Base-by-base conservation (phyloP, 1,140 invertebrate genomes). In the Heliconius hermathena region DNA sequence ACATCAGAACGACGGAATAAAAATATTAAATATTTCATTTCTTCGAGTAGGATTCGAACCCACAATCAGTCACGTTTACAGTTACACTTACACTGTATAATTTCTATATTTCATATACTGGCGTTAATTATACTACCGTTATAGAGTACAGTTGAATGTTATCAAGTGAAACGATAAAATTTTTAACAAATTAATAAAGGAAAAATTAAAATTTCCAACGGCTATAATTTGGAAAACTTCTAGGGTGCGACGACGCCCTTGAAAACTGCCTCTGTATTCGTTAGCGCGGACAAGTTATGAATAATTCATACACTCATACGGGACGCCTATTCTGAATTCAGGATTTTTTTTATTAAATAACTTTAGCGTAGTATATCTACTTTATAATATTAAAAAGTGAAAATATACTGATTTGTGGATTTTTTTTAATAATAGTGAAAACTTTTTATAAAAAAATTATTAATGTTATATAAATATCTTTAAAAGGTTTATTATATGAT, bases 241-340 rank as follows among this genome's bases (percentile, higher is more conserved):
- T 77, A 74, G 66, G 75, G 57, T 46, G 41, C 54, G 66, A 72
- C 80, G 85, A 74, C 81, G 85, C 82, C 86, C 88, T 88, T 87
- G 85, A 88, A 86, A 82, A 79, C 78, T 78, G 83, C 82, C 85
- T 83, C 81, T 71, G 84, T 84, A 82, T 83, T 88, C 82, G 85
- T 85, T 85, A 87, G 82, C 85, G 84, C 79, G 87, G 76, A 66
- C 75, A 80, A 54, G n/a, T 54, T 41, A 84, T 90, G 88, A 88
- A 90, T 90, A 76, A 90, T 90, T 88, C 85, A 88, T 84, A 71
- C 73, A 70, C 76, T 81, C 80, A 76, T 80, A 82, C 72, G 66
- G 73, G 54, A n/a, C 73, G n/a, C 76, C 79, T 83, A 81, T 75
- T 79, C 77, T 81, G 81, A 76, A 74, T 72, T 72, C 36, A 26